Evolutionary conservation across 2,797 vertebrate species (phyloP).

Genomic region (Tokudaia tokunoshimensis): DNA sequence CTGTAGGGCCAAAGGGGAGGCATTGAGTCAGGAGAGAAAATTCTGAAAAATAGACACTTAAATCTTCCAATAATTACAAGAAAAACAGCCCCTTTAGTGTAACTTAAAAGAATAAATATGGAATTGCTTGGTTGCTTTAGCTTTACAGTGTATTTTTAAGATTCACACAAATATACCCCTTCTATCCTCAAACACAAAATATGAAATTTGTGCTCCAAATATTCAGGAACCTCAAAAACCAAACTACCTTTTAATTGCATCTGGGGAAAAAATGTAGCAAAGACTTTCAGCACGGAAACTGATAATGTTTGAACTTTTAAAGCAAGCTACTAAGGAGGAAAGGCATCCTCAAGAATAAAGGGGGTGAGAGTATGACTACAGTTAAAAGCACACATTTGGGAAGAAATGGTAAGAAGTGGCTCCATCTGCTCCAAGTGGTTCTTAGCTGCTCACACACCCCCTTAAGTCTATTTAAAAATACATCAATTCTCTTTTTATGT

Average conservation of each 20-base stretch:
- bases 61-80: background rate
- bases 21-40: background rate
- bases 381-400: conserved; percentile 6
- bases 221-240: conserved; percentile 40
- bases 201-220: conserved; percentile 21
- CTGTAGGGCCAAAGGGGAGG: background rate
- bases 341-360: background rate
- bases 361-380: background rate
- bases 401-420: background rate
- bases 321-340: background rate
- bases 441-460: conserved; percentile 33
- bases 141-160: background rate
- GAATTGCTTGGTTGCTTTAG: conserved; percentile 8
- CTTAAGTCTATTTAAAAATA: conserved; percentile 38
- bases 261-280: background rate
- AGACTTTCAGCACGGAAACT: conserved; percentile 32
- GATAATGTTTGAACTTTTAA: background rate
- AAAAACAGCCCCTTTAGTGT: background rate
- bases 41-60: background rate
- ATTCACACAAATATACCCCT: conserved; percentile 41
- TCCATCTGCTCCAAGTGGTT: background rate
- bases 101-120: conserved; percentile 27
- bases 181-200: background rate
- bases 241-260: conserved; percentile 33
- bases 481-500: background rate